Evolutionary conservation across 1,140 invertebrate genomes (phyloP).

Genomic region (Drosophila mauritiana): DNA sequence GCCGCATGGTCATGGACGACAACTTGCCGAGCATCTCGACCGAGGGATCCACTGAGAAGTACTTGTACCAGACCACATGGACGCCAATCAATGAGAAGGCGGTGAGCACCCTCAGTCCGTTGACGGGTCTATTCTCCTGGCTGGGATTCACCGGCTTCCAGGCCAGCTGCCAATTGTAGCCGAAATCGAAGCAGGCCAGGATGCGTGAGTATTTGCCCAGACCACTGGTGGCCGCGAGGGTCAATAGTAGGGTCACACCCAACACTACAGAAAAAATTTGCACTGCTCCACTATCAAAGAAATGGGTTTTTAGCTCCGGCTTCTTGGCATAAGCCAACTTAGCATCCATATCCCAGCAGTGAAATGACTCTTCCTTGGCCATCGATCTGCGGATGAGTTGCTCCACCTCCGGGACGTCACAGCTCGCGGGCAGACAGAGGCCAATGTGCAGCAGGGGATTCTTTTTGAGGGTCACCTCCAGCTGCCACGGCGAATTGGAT

Average conservation of each 20-base stretch:
- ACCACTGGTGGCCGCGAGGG: not conserved
- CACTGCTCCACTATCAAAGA: slow-evolving; percentile 13
- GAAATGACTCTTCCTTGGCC: not conserved
- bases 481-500: slow-evolving; percentile 31
- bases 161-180: slow-evolving; percentile 40
- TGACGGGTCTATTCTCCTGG: slow-evolving; percentile 48
- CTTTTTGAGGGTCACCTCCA: not conserved
- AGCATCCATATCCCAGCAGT: slow-evolving; percentile 23
- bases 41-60: slow-evolving; percentile 28
- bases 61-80: slow-evolving; percentile 46
- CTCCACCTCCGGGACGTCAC: slow-evolving; percentile 26
- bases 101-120: slow-evolving; percentile 44
- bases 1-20: slow-evolving; percentile 8
- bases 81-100: slow-evolving; percentile 34
- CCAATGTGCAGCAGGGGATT: slow-evolving; percentile 47
- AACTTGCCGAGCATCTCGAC: slow-evolving; percentile 2
- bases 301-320: slow-evolving; percentile 2
- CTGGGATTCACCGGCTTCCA: slow-evolving; percentile 1
- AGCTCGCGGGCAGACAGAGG: slow-evolving; percentile 47
- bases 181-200: slow-evolving; percentile 43
- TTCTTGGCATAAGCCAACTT: slow-evolving; percentile 36
- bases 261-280: not conserved
- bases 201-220: not conserved
- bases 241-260: slow-evolving; percentile 1
- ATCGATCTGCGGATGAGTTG: slow-evolving; percentile 8